These are phyloP conservation scores for Lasioglossum vierecki DNA, from an alignment of 2,888 invertebrate genomes.

Conservation along the genomic window DNA sequence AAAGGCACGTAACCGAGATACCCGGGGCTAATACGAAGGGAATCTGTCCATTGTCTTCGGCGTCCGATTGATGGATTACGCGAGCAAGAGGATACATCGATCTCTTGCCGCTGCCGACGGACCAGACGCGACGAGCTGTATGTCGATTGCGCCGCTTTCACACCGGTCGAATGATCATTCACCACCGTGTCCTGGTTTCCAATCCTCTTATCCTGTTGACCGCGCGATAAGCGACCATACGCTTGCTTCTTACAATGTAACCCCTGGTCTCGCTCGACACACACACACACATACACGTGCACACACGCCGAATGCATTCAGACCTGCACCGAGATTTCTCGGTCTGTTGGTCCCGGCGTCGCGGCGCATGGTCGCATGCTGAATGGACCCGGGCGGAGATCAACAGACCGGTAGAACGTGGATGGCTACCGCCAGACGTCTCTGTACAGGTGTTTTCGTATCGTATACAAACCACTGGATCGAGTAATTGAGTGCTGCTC, in stretches of 20 bases:
- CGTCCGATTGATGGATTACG: slow-evolving; percentile 64
- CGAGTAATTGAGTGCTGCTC: background rate
- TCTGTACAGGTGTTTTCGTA: background rate
- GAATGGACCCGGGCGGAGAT: background rate
- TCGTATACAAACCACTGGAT: background rate
- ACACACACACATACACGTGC: background rate
- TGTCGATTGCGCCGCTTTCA: slow-evolving; percentile 44
- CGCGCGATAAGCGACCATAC: slow-evolving; percentile 10
- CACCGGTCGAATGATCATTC: slow-evolving; percentile 37
- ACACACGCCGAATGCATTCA: background rate
- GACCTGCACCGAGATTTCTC: background rate
- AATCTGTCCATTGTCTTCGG: slow-evolving; percentile 68
- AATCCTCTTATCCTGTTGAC: slow-evolving; percentile 38
- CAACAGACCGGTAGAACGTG: background rate
- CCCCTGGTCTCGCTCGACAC: background rate
- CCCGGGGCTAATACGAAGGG: slow-evolving; percentile 52
- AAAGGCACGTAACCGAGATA: slow-evolving; percentile 39
- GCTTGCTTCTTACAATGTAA: slow-evolving; percentile 16
- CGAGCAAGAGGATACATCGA: slow-evolving; percentile 64
- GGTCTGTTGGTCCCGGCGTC: background rate
- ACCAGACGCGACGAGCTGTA: background rate
- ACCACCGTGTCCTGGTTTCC: slow-evolving; percentile 20
- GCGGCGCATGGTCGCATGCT: background rate
- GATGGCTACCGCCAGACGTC: background rate
- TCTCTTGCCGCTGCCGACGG: slow-evolving; percentile 11